Percentiles rank a stretch among this genome's conserved stretches.
phyloP scores from a whole-genome alignment of 2,113 vertebrate species.

The Alectura lathami region DNA sequence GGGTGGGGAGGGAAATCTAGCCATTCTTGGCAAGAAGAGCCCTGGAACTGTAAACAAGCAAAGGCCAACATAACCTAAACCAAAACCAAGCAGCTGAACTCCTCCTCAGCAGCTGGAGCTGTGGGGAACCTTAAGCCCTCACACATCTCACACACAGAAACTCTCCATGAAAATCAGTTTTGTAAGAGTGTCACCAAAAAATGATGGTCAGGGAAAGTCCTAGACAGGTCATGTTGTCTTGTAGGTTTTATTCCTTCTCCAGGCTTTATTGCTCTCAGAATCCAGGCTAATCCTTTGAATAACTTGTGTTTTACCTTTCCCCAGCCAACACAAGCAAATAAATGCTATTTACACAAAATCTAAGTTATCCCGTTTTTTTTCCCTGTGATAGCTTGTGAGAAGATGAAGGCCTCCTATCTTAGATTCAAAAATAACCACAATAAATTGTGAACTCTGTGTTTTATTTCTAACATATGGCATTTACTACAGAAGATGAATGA shows the following conservation, averaged over 20 bases:
- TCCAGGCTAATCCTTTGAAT: too few species aligned
- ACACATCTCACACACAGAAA: background rate
- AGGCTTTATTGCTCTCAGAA: background rate
- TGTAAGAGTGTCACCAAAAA: background rate
- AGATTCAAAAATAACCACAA: background rate
- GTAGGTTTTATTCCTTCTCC: background rate
- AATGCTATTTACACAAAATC: too few species aligned
- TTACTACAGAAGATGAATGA: background rate
- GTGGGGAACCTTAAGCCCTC: background rate
- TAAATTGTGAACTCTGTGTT: background rate
- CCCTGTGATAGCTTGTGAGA: background rate
- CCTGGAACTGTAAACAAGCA: background rate
- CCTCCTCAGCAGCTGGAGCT: background rate
- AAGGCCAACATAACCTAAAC: background rate
- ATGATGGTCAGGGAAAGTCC: background rate
- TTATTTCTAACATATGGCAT: background rate
- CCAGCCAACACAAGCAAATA: too few species aligned
- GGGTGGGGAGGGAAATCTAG: too few species aligned
- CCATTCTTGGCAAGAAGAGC: background rate
- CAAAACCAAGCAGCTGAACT: background rate
- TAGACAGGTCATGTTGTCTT: background rate
- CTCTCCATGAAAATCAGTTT: background rate
- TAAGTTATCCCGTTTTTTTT: background rate
- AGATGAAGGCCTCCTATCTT: background rate
- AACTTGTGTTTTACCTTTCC: too few species aligned